phyloP scores from a whole-genome alignment of 1,140 invertebrate species.

The Meloidogyne floridensis region DNA sequence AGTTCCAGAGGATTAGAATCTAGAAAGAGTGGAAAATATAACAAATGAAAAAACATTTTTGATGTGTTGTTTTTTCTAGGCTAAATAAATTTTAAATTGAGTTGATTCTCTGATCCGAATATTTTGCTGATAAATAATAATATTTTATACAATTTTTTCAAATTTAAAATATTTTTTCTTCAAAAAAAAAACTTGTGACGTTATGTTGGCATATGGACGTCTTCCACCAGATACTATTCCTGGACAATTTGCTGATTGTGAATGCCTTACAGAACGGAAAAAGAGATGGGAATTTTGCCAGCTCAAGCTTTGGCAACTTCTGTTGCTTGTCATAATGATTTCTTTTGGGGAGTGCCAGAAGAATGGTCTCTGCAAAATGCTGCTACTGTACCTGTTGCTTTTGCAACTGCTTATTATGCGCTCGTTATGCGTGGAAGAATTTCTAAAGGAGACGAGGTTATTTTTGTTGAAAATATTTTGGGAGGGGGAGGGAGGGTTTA shows the following conservation, averaged over 20 bases:
- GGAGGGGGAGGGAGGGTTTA: too few relatives aligned
- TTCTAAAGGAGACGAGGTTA: slow-evolving; percentile 76
- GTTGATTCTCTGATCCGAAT: too few relatives aligned
- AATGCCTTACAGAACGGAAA: slow-evolving; percentile 81
- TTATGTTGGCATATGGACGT: slow-evolving; percentile 94
- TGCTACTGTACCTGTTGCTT: slow-evolving; percentile 80
- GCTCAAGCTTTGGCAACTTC: slow-evolving; percentile 85
- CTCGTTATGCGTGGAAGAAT: slow-evolving; percentile 81
- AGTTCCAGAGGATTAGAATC: too few relatives aligned
- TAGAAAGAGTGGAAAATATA: too few relatives aligned
- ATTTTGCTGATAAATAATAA: too few relatives aligned
- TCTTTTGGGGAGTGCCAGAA: slow-evolving; percentile 86
- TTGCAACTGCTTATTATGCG: slow-evolving; percentile 80
- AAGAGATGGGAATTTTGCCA: slow-evolving; percentile 89
- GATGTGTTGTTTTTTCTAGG: too few relatives aligned
- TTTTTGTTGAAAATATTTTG: neutral
- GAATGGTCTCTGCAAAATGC: slow-evolving; percentile 87
- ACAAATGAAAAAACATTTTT: too few relatives aligned
- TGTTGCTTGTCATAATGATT: slow-evolving; percentile 79
- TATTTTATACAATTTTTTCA: too few relatives aligned
- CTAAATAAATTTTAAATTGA: too few relatives aligned
- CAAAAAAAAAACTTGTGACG: slow-evolving; percentile 76
- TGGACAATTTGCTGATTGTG: slow-evolving; percentile 73
- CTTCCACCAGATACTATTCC: slow-evolving; percentile 90
- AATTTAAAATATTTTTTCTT: too few relatives aligned